Percentiles rank a stretch among this genome's conserved stretches.
phyloP scores from a whole-genome alignment of 1,140 invertebrate genomes.

The Cephus cinctus region DNA sequence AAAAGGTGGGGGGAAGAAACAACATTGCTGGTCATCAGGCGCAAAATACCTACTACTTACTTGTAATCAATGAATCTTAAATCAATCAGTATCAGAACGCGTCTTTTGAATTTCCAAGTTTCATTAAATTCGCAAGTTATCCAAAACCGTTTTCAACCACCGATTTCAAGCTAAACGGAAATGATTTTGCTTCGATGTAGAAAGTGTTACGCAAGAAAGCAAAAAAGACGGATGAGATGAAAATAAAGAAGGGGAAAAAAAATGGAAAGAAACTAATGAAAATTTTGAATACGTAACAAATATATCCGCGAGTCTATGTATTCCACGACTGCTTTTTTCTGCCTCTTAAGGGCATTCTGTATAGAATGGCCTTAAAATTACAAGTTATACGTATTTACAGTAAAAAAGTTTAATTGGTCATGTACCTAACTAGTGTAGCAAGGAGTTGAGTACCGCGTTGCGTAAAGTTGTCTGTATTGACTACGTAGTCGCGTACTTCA shows the following conservation, averaged over 20 bases:
- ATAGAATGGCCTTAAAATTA: constrained; percentile 49
- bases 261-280: background rate
- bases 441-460: constrained; percentile 42
- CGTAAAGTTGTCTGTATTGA: constrained; percentile 44
- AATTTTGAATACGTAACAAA: background rate
- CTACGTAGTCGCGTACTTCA: constrained; percentile 46
- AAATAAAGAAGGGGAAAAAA: no score
- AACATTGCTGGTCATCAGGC: no score
- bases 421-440: constrained; percentile 46
- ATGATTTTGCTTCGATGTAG: no score
- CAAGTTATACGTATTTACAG: constrained; percentile 55
- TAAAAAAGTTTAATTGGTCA: constrained; percentile 55
- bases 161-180: no score
- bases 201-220: no score
- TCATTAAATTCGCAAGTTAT: no score
- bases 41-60: no score
- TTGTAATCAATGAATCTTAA: no score
- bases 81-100: no score
- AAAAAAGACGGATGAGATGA: no score
- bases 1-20: no score
- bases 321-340: background rate
- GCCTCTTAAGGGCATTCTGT: constrained; percentile 39
- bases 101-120: background rate
- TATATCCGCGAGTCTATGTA: background rate
- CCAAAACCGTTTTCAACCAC: no score